Base-by-base conservation (phyloP, 2,888 invertebrate genomes). In the Entomobrya multifasciata region DNA sequence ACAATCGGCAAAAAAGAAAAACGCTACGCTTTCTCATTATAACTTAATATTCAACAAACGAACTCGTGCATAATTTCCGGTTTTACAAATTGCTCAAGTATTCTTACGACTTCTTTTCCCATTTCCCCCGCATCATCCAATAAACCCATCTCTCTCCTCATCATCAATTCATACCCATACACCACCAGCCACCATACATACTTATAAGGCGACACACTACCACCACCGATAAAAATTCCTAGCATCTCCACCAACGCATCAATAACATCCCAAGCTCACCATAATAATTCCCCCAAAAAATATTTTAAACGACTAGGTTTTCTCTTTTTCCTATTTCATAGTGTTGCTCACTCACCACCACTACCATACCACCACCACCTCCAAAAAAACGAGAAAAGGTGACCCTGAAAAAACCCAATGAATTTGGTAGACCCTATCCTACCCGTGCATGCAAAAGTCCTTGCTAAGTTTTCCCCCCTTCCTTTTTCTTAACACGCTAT, bases 401-500 rank as follows among this genome's bases (percentile, higher is more conserved):
- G 86, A 86, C 86, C 86, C 86, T 86, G 86, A 86, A 86, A 86
- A 80, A 49, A 17, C 30, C 52, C 52, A 15, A 74, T 8, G 36
- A 52, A n/a, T 52, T 17, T 55, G n/a, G 60, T 27, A 62, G 52
- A 52, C 57, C 52, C 52, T 22, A 65, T 17, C 36, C 36, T 65
- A 20, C 0, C 8, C 65, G n/a, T 65, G 41, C n/a, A 17, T 65
- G 17, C 10, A n/a, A 65, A 27, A 65, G 65, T 30, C 65, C 65
- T 65, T 65, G 65, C n/a, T 52, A 52, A 8, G 6, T 52, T 52
- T 52, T 52, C 13, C 13, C 17, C 13, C 17, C 52, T 11, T 52
- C 13, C 52, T 11, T 36, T 36, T 52, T 17, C 52, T 13, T 13
- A 27, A 60, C 27, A 30, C 27, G n/a, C 15, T 52, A 17, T 17